Base-by-base conservation (phyloP, 2,797 vertebrate genomes). In the Centropyge bicolor region DNA sequence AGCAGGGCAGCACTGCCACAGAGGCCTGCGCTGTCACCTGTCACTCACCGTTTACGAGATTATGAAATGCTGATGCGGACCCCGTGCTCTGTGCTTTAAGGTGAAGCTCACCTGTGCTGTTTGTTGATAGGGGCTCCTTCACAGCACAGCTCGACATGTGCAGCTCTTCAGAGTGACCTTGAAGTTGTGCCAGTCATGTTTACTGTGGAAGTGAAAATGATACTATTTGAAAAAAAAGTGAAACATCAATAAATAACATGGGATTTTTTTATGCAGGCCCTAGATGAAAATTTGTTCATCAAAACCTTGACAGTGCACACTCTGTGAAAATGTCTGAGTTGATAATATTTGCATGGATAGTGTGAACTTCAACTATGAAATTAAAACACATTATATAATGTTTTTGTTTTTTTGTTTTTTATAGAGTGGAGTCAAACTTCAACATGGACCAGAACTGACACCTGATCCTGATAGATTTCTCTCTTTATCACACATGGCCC, bases 361-460 rank as follows among this genome's bases (percentile, higher is more conserved):
- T 49, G 3, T n/a, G 16, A 73, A 36, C 2, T 45, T 1, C 11
- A 45, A 17, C 49, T 46, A 27, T 45, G 5, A 24, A 27, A 11
- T 17, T 41, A 27, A 7, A 9, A 45, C 46, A 41, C 49, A 13
- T 59, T 0, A 16, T 63, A 1, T 55, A 1, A 54, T 40, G 8
- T 3, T 71, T 41, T 19, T 75, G 56, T 54, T 20, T 51, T 70
- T 20, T 51, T 70, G 54, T 55, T 12, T 65, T 80, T 86, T 76
- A 2, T 81, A 95, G 94, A 36, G 69, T 1, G 5, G 92, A 93
- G 64, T 88, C 94, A 41, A 89, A 92, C 89, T 94, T 93, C 85
- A 78, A 31, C 45, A 52, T 95, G 90, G 93, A 94, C 52, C 83
- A 85, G 54, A 88, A 79, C 61, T 81, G 81, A 91, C 1, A 0